phyloP scores from a whole-genome alignment of 2,888 invertebrate genomes.

The Acanthopleura granulata region DNA sequence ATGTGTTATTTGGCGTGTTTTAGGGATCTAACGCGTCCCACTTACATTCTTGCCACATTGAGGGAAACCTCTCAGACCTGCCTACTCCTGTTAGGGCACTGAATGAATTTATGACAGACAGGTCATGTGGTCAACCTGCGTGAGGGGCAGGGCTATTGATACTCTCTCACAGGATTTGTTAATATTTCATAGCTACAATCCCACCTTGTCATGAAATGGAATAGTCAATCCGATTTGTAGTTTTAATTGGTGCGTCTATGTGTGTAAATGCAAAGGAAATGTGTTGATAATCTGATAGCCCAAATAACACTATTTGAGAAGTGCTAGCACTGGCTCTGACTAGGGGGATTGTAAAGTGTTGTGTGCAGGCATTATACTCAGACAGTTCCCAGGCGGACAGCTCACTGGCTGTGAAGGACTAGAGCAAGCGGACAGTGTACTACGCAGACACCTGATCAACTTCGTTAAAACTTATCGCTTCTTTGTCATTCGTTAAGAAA shows the following conservation, averaged over 20 bases:
- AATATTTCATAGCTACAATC: slow-evolving; percentile 11
- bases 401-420: no score
- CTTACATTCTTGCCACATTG: background rate
- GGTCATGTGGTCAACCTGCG: background rate
- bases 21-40: background rate
- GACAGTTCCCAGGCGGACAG: no score
- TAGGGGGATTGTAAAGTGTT: no score
- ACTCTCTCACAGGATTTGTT: slow-evolving; percentile 11
- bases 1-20: slow-evolving; percentile 14
- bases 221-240: slow-evolving; percentile 19
- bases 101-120: slow-evolving; percentile 17
- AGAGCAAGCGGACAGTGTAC: no score
- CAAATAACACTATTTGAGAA: slow-evolving; percentile 16
- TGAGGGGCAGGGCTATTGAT: background rate
- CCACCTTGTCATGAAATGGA: slow-evolving; percentile 11
- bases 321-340: background rate
- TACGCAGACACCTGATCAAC: no score
- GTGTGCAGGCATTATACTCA: no score
- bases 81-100: slow-evolving; percentile 11
- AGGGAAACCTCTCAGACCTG: slow-evolving; percentile 15
- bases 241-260: slow-evolving; percentile 9
- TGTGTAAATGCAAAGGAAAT: background rate
- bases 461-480: no score
- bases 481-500: no score
- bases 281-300: slow-evolving; percentile 7